Evolutionary conservation across 2,113 vertebrate species (phyloP), one percentile per base, ranked within the genome.

Genomic region (Larimichthys crocea): DNA sequence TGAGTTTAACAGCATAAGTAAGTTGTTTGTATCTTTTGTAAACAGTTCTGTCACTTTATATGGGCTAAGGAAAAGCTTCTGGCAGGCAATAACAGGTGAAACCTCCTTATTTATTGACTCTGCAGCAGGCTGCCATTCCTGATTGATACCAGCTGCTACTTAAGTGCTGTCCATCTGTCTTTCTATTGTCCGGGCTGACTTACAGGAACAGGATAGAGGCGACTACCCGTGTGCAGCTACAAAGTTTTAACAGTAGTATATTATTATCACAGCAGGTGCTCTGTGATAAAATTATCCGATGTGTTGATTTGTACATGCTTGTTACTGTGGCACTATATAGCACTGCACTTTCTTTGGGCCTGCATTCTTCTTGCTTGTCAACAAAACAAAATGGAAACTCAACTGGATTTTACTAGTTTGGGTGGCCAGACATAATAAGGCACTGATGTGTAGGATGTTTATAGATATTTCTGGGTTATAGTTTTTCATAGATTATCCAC

Each of bases 101-200:
- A 88, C 77, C 72, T 86, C 72, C 74, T 89, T 89, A 88, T 92
- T 92, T 90, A 92, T 92, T 26, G 81, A 86, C 84, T 87, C 71
- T 89, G 88, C 74, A 76, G 81, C 63, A 52, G 61, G 66, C 85
- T 90, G 79, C 68, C 74, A 80, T 85, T 79, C 57, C 80, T 83
- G 72, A 91, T 90, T 93, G 91, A 90, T 90, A 84, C 84, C 89
- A 79, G 81, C 79, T 86, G 88, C 87, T 85, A 29, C 88, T 85
- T 83, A 89, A 89, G 74, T 76, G 82, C 72, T 79, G 87, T 88
- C 87, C 82, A 92, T 91, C 89, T 91, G 91, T 90, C 88, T 89
- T 62, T 80, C 79, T 85, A 46, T 83, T 86, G 83, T 87, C 72
- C 80, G 48, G 26, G 24, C 69, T 65, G 80, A 85, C 48, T 79